Conservation (phyloP, 2,888 invertebrate species). For the Drosophila limbata region DNA sequence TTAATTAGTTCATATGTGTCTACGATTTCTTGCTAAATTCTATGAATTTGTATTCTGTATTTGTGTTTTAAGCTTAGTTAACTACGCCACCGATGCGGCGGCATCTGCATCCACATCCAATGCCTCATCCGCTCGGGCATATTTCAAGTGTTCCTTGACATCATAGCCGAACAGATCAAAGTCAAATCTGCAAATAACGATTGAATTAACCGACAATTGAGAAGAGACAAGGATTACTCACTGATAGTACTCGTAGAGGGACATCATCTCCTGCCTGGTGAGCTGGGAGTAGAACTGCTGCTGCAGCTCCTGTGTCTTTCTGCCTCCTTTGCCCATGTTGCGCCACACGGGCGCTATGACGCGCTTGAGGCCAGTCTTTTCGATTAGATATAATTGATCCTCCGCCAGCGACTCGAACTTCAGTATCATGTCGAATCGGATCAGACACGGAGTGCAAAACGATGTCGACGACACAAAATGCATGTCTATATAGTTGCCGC, state of each 20-base stretch:
- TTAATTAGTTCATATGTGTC: conserved; percentile 64
- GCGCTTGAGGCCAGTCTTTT: conserved; percentile 90
- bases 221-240: conserved; percentile 85
- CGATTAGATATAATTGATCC: conserved; percentile 93
- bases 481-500: conserved; percentile 89
- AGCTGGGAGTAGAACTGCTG: conserved; percentile 92
- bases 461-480: conserved; percentile 94
- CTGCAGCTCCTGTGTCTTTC: conserved; percentile 90
- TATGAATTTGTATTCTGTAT: conserved; percentile 46
- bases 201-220: too few relatives aligned
- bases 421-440: conserved; percentile 92
- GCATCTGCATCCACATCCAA: conserved; percentile 15
- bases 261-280: conserved; percentile 90
- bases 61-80: conserved; percentile 38
- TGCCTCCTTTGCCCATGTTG: conserved; percentile 91
- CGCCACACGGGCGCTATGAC: conserved; percentile 93
- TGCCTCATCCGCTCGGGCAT: conserved; percentile 58
- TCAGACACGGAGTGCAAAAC: conserved; percentile 94
- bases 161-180: conserved; percentile 95
- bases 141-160: conserved; percentile 89
- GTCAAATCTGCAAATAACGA: conserved; percentile 89
- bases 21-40: conserved; percentile 58
- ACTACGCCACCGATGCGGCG: conserved; percentile 55
- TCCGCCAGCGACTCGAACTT: conserved; percentile 94
- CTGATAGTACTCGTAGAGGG: conserved; percentile 93